Evolutionary conservation across 2,113 vertebrate species (phyloP), one percentile per base, ranked within the genome.

Genomic region (Tricholaema leucomelas): DNA sequence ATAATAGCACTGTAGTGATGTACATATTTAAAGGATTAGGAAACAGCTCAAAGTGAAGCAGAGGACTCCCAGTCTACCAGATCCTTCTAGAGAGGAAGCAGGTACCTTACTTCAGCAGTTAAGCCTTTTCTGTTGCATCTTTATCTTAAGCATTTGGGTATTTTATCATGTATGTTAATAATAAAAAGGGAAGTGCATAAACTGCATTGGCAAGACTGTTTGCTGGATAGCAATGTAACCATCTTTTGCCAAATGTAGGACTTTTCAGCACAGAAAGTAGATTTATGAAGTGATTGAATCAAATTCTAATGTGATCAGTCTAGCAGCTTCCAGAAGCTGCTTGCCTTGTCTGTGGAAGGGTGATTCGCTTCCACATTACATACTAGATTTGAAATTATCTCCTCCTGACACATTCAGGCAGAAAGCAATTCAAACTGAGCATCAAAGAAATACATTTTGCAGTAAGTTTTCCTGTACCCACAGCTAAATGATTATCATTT

Each of bases 351-450:
- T 91, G 65, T 63, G 69, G 44, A 54, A 88, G 66, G 24, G 25
- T 80, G 65, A n/a, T 84, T 86, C 83, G 55, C 64, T 85, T 81
- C 80, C 60, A 35, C 1, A 0, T 86, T 85, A 58, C 69, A 31
- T 67, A 58, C 69, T 90, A 58, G 70, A 64, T 90, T 91, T 94
- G 82, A 88, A 91, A 94, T 91, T 63, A 84, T 63, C 66, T 85
- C 40, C 36, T 73, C 71, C 90, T 84, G 77, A 79, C 59, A 31
- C 10, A 27, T 85, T 90, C 58, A 86, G 72, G 36, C 82, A 88
- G 77, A 77, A 87, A 44, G 77, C 59, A 84, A 55, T 78, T 95
- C 83, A 90, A 76, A 70, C 48, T 55, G 36, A 92, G 42, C 66
- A 91, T 84, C 70, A 64, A 42, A 81, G 52, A 91, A 85, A 80